phyloP scores from a whole-genome alignment of 2,113 vertebrate genomes.

The Calidris pygmaea region DNA sequence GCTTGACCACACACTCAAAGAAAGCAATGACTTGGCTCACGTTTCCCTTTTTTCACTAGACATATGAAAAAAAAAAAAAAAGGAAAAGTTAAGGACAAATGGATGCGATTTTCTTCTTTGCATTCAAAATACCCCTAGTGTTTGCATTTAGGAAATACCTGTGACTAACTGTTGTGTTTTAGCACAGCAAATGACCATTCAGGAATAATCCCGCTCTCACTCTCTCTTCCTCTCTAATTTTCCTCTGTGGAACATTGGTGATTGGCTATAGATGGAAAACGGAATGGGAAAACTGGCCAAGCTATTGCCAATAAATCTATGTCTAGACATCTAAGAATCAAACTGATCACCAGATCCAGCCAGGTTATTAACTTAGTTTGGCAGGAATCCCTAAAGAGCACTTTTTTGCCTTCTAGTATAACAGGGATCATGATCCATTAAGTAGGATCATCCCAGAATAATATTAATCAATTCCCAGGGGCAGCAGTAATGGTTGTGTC shows the following conservation, averaged over 20 bases:
- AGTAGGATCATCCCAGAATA: neutral
- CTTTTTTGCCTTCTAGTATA: neutral
- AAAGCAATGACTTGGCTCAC: neutral
- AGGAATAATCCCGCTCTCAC: neutral
- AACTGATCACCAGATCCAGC: neutral
- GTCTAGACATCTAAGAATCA: neutral
- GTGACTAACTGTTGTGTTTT: neutral
- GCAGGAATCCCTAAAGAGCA: neutral
- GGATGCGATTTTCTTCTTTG: neutral
- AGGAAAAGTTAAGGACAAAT: neutral
- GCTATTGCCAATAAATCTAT: neutral
- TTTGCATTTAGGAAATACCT: neutral
- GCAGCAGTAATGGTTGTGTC: neutral
- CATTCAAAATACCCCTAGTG: neutral
- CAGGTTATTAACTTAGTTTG: neutral
- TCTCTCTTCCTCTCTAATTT: neutral
- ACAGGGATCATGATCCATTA: neutral
- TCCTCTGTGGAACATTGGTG: neutral
- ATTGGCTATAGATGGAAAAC: neutral
- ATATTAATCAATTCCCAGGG: neutral
- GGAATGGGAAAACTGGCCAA: neutral
- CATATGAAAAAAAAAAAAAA: neutral
- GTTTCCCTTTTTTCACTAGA: neutral
- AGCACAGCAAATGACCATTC: neutral
- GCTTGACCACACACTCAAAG: neutral